Percentiles rank a stretch among this genome's conserved stretches.
Conservation (phyloP, 2,113 vertebrate genomes). For the Oplegnathus fasciatus region DNA sequence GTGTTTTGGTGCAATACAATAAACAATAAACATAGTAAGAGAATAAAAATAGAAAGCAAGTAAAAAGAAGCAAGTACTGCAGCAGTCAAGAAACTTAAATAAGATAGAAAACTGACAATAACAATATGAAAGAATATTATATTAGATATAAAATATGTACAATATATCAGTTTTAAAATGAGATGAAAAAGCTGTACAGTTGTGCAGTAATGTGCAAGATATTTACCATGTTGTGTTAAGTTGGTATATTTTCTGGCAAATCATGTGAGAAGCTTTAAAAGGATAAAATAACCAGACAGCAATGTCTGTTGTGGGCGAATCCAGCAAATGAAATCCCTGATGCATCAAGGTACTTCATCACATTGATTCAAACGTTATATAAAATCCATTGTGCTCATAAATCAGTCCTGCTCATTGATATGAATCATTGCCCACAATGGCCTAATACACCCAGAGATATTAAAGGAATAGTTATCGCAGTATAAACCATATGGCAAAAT, state of each 20-base stretch:
- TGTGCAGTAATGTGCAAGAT: too few relatives aligned
- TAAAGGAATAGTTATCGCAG: background rate
- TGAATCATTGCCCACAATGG: background rate
- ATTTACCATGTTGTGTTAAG: background rate
- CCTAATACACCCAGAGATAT: background rate
- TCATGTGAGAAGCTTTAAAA: background rate
- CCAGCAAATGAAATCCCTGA: background rate
- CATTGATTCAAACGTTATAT: background rate
- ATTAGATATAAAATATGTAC: too few relatives aligned
- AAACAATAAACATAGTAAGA: too few relatives aligned
- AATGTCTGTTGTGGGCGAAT: background rate
- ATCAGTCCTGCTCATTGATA: background rate
- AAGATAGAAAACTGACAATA: too few relatives aligned
- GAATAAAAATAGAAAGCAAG: too few relatives aligned
- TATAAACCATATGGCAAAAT: background rate
- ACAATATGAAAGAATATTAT: too few relatives aligned
- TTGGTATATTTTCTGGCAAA: background rate
- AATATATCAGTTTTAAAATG: too few relatives aligned
- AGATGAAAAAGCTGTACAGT: too few relatives aligned
- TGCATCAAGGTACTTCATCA: background rate
- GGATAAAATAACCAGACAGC: background rate
- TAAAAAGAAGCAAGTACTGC: too few relatives aligned
- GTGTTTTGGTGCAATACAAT: too few relatives aligned
- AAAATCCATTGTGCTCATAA: background rate
- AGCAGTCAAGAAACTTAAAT: too few relatives aligned